Base-by-base conservation (phyloP, 2,888 invertebrate species). In the Idaea dimidiata region DNA sequence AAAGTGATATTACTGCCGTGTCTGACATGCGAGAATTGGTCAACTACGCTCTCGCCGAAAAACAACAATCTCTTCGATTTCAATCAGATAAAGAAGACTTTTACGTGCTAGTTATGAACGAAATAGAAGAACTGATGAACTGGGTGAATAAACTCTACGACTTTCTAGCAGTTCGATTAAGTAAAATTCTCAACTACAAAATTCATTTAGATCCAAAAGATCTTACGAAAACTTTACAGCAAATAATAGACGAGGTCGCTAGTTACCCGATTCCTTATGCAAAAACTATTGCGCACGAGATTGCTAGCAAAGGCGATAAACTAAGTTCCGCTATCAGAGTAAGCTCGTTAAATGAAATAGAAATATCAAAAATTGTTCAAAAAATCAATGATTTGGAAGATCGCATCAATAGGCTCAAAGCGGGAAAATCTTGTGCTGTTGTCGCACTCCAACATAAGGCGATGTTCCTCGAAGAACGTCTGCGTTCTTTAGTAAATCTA, bases 91-190 rank as follows among this genome's bases (percentile, higher is more conserved):
- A 74, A 59, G 60, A 56, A n/a, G 83, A 83, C 60, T 81, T 74
- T 57, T 59, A 66, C 32, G 32, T 63, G 3, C 72, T 72, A 62
- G 57, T 82, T 33, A 56, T 68, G 54, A 71, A 73, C 59, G 82
- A 83, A 72, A 67, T 70, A 59, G 75, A 82, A 61, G 82, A 83
- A 66, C 75, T 82, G n/a, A 64, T 81, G 56, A 72, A 73, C 63
- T 83, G 83, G 82, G 58, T 83, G n/a, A 82, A 83, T 43, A 71
- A 54, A 58, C 62, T 80, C 31, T 63, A 80, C 33, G 74, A 82
- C 59, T 66, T 72, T 65, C 63, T 83, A 62, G 74, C 77, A n/a
- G 57, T 72, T 31, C 71, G 75, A 54, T 67, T 76, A 2, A 68
- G 69, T 63, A 76, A 75, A 69, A 58, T 77, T 4, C 60, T 81